phyloP scores from a whole-genome alignment of 1,140 invertebrate genomes.

The Solen grandis region DNA sequence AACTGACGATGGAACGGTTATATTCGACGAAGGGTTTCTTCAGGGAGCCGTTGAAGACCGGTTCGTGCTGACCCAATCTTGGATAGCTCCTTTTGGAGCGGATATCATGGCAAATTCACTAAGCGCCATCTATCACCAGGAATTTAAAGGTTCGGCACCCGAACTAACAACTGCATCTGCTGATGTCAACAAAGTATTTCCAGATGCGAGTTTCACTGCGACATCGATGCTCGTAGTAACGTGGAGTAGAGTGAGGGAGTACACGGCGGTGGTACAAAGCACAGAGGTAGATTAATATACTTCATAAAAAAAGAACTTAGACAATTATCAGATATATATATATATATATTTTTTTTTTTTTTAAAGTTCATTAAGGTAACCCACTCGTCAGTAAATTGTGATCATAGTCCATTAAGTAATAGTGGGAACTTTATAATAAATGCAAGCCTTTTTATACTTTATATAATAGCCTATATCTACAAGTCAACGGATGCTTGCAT shows the following conservation, averaged over 20 bases:
- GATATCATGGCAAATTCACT: neutral
- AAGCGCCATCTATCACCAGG: neutral
- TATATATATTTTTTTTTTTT: too few relatives aligned
- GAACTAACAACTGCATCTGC: neutral
- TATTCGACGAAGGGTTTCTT: neutral
- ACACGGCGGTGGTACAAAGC: neutral
- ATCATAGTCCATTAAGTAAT: too few relatives aligned
- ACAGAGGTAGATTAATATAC: neutral
- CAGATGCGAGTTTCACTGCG: neutral
- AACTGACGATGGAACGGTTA: constrained; percentile 18
- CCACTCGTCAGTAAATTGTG: too few relatives aligned
- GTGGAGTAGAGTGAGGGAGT: neutral
- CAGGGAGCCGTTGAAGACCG: neutral
- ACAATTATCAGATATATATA: too few relatives aligned
- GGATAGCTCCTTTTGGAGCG: constrained; percentile 4
- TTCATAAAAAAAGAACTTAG: too few relatives aligned
- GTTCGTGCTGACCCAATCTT: neutral
- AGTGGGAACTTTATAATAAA: too few relatives aligned
- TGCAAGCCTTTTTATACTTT: too few relatives aligned
- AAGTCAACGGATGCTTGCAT: too few relatives aligned
- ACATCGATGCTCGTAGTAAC: neutral
- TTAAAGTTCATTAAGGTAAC: too few relatives aligned
- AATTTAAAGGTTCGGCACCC: neutral
- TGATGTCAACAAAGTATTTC: neutral
- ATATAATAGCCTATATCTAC: too few relatives aligned